Percentiles rank a stretch among this genome's conserved stretches.
Evolutionary conservation across 2,113 vertebrate species (phyloP).

Genomic region (Lagenorhynchus albirostris): DNA sequence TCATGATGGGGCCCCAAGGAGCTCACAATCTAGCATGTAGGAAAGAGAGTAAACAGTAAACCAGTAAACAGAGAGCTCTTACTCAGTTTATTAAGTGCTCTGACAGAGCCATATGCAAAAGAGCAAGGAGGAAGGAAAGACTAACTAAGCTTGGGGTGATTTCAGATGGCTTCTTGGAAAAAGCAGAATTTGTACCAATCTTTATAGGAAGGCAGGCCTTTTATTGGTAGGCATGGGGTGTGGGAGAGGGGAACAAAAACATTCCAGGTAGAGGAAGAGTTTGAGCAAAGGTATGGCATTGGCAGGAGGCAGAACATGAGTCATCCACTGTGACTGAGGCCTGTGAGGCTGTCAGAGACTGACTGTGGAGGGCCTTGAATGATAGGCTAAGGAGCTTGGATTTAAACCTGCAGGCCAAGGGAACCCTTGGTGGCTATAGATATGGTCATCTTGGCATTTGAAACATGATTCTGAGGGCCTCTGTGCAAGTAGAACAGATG

Average conservation of each 20-base stretch:
- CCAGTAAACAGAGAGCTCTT: not conserved
- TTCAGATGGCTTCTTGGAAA: not conserved
- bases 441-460: not conserved
- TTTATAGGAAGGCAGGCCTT: not conserved
- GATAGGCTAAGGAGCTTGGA: not conserved
- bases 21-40: not conserved
- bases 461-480: not conserved
- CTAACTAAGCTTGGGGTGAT: not conserved
- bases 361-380: not conserved
- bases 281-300: not conserved
- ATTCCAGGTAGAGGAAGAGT: not conserved
- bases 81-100: not conserved
- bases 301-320: not conserved
- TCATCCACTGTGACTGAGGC: not conserved
- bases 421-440: not conserved
- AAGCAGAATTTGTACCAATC: not conserved
- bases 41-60: not conserved
- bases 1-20: not conserved
- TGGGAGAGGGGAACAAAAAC: not conserved
- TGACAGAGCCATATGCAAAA: not conserved
- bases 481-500: not conserved
- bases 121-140: not conserved
- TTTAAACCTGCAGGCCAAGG: not conserved
- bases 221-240: not conserved
- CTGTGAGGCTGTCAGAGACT: not conserved